phyloP scores from a whole-genome alignment of 2,797 vertebrate species.

The Rhinoraja longicauda region DNA sequence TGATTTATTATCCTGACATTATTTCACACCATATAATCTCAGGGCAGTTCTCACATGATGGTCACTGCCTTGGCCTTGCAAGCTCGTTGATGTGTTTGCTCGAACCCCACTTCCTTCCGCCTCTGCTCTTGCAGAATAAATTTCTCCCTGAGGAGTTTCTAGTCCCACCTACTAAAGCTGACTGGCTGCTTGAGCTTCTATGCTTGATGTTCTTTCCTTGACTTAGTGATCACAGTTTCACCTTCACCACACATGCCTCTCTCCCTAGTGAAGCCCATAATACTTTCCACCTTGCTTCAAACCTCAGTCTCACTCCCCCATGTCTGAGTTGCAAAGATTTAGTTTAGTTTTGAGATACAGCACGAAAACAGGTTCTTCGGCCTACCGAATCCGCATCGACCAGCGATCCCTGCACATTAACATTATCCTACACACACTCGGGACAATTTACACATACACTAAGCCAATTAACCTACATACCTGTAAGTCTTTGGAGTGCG shows the following conservation, averaged over 20 bases:
- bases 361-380: too few relatives aligned
- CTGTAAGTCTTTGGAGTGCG: too few relatives aligned
- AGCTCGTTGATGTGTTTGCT: neutral
- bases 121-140: neutral
- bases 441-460: too few relatives aligned
- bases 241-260: neutral
- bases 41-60: neutral
- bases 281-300: neutral
- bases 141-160: neutral
- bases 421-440: too few relatives aligned
- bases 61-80: neutral
- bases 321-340: neutral
- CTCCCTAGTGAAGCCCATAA: too few relatives aligned
- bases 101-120: neutral
- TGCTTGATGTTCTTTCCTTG: neutral
- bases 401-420: too few relatives aligned
- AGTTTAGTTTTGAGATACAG: too few relatives aligned
- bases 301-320: neutral
- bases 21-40: neutral
- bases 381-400: too few relatives aligned
- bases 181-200: neutral
- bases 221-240: neutral
- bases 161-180: neutral
- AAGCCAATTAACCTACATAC: too few relatives aligned
- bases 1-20: neutral